A percentile compares a stretch with the other conserved stretches of the same genome.
phyloP scores from a whole-genome alignment of 2,113 vertebrate species.

The Apistogramma diplotaenia region DNA sequence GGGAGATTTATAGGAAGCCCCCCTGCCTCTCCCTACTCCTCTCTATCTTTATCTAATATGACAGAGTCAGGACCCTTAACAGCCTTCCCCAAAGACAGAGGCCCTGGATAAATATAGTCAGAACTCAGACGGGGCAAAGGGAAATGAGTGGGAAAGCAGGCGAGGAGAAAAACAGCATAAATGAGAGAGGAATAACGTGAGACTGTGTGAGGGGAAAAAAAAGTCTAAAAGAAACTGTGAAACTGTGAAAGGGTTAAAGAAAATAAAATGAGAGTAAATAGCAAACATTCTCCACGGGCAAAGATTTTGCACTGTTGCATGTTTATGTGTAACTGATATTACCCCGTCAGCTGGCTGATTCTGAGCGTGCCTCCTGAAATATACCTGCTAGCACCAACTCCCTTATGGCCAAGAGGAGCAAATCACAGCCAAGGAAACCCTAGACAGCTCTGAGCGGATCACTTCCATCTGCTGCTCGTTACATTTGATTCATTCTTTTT shows the following conservation, averaged over 20 bases:
- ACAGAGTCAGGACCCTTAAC: slow-evolving; percentile 4
- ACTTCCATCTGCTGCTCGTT: slow-evolving; percentile 34
- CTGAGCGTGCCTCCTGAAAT: slow-evolving; percentile 49
- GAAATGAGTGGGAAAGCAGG: neutral
- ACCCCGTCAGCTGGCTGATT: slow-evolving; percentile 39
- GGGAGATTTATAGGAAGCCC: slow-evolving; percentile 11
- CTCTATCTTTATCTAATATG: neutral
- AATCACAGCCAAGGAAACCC: slow-evolving; percentile 42
- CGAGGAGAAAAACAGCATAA: neutral
- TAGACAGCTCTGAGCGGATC: neutral
- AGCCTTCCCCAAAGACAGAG: slow-evolving; percentile 1
- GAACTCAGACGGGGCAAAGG: neutral
- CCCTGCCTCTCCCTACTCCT: neutral
- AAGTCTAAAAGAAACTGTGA: too few relatives aligned
- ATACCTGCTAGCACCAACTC: slow-evolving; percentile 44
- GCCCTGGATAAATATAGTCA: slow-evolving; percentile 53
- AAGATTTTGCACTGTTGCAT: neutral
- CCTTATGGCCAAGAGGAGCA: neutral
- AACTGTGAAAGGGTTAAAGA: neutral
- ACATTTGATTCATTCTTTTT: slow-evolving; percentile 16
- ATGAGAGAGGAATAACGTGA: neutral
- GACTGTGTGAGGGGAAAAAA: neutral
- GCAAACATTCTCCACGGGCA: neutral
- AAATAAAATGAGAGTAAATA: neutral
- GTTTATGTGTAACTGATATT: slow-evolving; percentile 37